Base-by-base conservation (phyloP, 2,113 vertebrate species). In the Gulo gulo region DNA sequence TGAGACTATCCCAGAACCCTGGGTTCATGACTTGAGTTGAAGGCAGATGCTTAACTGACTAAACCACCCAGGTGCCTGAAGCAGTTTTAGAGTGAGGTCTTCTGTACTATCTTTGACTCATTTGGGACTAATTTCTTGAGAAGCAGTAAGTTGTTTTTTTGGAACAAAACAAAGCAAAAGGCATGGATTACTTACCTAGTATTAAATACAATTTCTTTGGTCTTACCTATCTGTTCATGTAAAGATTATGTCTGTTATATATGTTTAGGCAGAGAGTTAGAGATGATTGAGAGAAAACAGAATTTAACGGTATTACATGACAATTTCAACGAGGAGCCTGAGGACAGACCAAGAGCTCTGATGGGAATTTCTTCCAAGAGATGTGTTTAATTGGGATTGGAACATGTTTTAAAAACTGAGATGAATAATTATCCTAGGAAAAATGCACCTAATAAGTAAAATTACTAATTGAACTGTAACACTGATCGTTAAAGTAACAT, bases 251-350 rank as follows among this genome's bases (percentile, higher is more conserved):
- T 39, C 18, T 50, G 7, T 67, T 88, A 47, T 95, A 15, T 94
- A 47, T 93, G 1, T 98, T 95, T 97, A 83, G 95, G 52, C 89
- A 97, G n/a, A 96, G 86, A 97, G 45, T 94, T 98, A 88, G 89
- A 96, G 87, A 39, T 97, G 93, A 96, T 76, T 98, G 96, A 98
- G 86, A 91, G 80, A 92, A 97, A 97, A 97, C 84, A 97, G 94
- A 96, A 97, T 98, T 98, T 97, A 97, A 78, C 74, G 42, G 94
- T 96, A 98, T 98, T 98, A 98, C 97, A 69, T 96, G 92, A 97
- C 97, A 97, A 83, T 98, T 98, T 98, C 42, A 39, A 74, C 97
- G 95, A 98, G 97, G 98, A 97, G 86, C 61, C 86, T 98, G 84
- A 97, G 96, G 36, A 98, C 96, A 97, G 94, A 96, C 88, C 92